phyloP scores from a whole-genome alignment of 1,140 invertebrate genomes.

The Limonius californicus region DNA sequence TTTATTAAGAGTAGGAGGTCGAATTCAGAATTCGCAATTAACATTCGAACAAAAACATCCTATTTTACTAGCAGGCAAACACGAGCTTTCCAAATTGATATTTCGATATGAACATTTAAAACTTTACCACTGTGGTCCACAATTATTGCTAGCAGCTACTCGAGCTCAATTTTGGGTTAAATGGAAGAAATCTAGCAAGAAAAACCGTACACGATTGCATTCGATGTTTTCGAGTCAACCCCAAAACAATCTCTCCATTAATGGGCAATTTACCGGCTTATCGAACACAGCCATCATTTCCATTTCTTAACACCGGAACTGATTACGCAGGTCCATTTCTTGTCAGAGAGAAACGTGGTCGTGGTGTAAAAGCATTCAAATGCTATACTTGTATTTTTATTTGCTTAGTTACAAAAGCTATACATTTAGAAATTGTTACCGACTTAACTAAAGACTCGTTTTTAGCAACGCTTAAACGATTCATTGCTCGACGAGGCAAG shows the following conservation, averaged over 20 bases:
- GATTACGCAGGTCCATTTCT: slow-evolving; percentile 38
- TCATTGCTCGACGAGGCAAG: slow-evolving; percentile 18
- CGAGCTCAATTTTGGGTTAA: neutral
- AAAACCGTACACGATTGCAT: neutral
- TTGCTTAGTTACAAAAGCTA: slow-evolving; percentile 44
- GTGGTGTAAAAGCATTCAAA: slow-evolving; percentile 22
- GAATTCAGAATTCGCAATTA: slow-evolving; percentile 29
- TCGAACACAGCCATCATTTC: slow-evolving; percentile 20
- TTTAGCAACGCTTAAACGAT: slow-evolving; percentile 17
- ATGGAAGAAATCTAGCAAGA: neutral
- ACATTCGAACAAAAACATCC: slow-evolving; percentile 33
- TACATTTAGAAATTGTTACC: slow-evolving; percentile 47
- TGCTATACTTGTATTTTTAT: slow-evolving; percentile 41
- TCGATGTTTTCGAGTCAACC: neutral
- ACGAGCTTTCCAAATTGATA: slow-evolving; percentile 32
- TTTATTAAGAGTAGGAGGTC: slow-evolving; percentile 39
- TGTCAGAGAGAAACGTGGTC: slow-evolving; percentile 20
- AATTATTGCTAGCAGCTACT: neutral
- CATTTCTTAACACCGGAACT: slow-evolving; percentile 29
- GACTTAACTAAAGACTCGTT: slow-evolving; percentile 29
- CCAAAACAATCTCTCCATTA: neutral
- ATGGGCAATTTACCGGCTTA: slow-evolving; percentile 27
- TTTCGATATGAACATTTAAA: slow-evolving; percentile 1
- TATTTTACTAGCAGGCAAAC: slow-evolving; percentile 29
- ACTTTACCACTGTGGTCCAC: neutral